Evolutionary conservation across 2,888 invertebrate genomes (phyloP), one percentile per base, ranked within the genome.

Genomic region (Noctuana brunneofusca): DNA sequence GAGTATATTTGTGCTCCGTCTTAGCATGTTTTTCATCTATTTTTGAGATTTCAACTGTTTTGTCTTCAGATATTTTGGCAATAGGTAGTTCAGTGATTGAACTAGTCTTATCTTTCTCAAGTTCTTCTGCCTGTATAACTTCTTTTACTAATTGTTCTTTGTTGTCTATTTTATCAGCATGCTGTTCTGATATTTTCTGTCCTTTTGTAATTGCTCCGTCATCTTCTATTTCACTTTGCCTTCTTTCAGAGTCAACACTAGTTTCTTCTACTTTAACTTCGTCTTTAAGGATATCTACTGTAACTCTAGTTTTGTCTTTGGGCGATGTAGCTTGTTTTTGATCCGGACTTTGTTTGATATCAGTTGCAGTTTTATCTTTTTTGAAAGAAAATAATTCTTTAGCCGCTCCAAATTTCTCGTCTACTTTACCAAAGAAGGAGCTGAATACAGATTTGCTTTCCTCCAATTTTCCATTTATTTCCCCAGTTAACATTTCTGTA

Each of bases 361-460:
- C 58, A 9, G 46, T 27, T n/a, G 18, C 30, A 2, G 43, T 27
- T 58, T 70, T 70, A 20, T 69, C 71, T 32, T 72, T 64, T 64
- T 75, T 78, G 41, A 76, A 74, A 16, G 72, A 72, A 46, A 80
- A 76, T 48, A 76, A 72, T 43, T 73, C 78, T 71, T 79, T 79
- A 2, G 79, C 78, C 14, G 75, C 76, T 43, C 69, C 76, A 3
- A 80, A 69, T 71, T 79, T 79, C 66, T 80, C 77, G 65, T 79
- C 79, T 52, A 80, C 71, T 67, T 79, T 77, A 52, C 75, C 72
- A 68, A 77, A 76, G 30, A 80, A 76, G 60, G 75, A 75, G 54
- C 77, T 76, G n/a, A 73, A 70, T 57, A 75, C 69, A 35, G 71
- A 73, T 58, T 72, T 74, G 32, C 72, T 67, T 64, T 72, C 74